Evolutionary conservation across 2,797 vertebrate species (phyloP).

Genomic region (Potorous gilbertii): DNA sequence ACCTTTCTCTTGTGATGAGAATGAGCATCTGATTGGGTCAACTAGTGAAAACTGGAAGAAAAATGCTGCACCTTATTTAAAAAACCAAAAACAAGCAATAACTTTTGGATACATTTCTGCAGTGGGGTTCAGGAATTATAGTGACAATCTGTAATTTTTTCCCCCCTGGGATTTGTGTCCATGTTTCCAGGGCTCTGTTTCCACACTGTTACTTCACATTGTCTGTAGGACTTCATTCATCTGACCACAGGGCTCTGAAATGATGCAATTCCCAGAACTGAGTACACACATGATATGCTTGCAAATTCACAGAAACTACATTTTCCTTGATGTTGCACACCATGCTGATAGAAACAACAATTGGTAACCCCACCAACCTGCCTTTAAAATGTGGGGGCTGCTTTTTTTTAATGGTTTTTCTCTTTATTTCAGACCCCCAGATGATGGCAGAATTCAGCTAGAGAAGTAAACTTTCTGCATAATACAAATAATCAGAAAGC

Average conservation of each 20-base stretch:
- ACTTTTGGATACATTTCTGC: conserved; percentile 29
- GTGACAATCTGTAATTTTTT: conserved; percentile 64
- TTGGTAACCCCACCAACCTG: not conserved
- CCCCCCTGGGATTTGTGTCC: conserved; percentile 64
- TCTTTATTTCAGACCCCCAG: conserved; percentile 78
- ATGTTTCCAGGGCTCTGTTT: conserved; percentile 66
- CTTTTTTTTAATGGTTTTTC: conserved; percentile 66
- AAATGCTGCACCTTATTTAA: not conserved
- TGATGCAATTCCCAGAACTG: conserved; percentile 80
- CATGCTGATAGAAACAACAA: conserved; percentile 29
- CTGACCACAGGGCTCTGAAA: conserved; percentile 79
- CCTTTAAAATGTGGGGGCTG: not conserved
- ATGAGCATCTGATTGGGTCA: not conserved
- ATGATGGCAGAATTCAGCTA: conserved; percentile 78
- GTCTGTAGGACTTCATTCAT: conserved; percentile 79
- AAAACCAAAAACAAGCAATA: not conserved
- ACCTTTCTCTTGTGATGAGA: not conserved
- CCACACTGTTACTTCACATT: conserved; percentile 78
- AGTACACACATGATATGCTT: conserved; percentile 72
- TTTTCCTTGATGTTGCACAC: conserved; percentile 53
- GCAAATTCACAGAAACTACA: conserved; percentile 74
- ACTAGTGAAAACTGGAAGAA: not conserved
- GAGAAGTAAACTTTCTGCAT: conserved; percentile 80
- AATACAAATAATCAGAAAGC: conserved; percentile 80
- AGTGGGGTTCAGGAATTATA: not conserved